Base-by-base conservation (phyloP, 2,113 vertebrate genomes). In the Cardinalis cardinalis region DNA sequence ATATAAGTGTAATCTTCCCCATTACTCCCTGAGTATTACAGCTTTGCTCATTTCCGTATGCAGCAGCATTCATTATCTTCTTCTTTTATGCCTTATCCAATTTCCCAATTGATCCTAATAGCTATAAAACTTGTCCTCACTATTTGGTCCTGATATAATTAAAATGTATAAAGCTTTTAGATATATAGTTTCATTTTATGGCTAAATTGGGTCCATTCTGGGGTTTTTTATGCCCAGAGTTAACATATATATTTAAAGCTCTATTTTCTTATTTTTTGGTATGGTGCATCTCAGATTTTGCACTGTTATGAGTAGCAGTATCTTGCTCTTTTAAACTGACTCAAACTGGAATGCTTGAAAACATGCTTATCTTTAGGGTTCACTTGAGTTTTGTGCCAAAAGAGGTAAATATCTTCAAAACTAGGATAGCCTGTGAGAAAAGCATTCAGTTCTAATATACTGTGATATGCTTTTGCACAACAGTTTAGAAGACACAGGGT, bases 31-130 rank as follows among this genome's bases (percentile, higher is more conserved):
- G 41, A 71, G 9, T 82, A 48, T 87, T 79, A 46, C 40, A 86
- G 36, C 44, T 90, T 82, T 87, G 48, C 25, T 91, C 28, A 46
- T 77, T 64, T 46, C 44, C 52, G 5, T 81, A 63, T 48, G 34
- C 28, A 78, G 12, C 23, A 89, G 32, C 43, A 89, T 91, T 89
- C 76, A 89, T 94, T 91, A 86, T 84, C 63, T n/a, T 66, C 28
- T 44, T 85, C 78, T 75, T 95, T 95, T 90, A 92, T 76, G 53
- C 41, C 70, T 92, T 94, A 91, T 84, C 71, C 84, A 92, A 41
- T 41, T 41, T 41, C 40, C 40, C 15, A 41, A 41, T 41, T 41
- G 17, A 87, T 29, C 9, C 34, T 87, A 90, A 89, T 25, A 87
- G 52, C 73, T 73, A 61, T 81, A 94, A 92, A 92, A 83, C 23